These are phyloP conservation scores for Odontomyia ornata DNA, from an alignment of 2,888 invertebrate species.

Conservation along the genomic window DNA sequence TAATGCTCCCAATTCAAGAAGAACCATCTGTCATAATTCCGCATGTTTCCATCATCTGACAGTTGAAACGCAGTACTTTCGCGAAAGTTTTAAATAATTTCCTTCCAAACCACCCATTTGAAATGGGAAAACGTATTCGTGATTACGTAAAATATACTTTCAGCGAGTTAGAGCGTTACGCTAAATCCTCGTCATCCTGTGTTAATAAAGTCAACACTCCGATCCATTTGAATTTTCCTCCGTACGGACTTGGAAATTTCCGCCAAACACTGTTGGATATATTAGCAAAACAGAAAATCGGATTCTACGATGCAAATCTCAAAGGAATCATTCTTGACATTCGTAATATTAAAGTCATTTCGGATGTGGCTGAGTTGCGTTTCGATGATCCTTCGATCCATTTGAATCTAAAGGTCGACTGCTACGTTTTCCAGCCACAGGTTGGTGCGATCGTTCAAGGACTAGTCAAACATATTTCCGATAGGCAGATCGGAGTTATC, in stretches of 20 bases:
- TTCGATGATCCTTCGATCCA: conserved; percentile 69
- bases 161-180: conserved; percentile 65
- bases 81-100: too few species aligned
- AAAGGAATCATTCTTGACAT: conserved; percentile 71
- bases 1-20: not conserved
- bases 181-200: conserved; percentile 65
- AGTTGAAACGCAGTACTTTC: not conserved
- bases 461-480: conserved; percentile 67
- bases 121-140: conserved; percentile 59
- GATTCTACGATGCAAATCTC: conserved; percentile 66
- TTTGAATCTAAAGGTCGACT: conserved; percentile 70
- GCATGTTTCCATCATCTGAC: not conserved
- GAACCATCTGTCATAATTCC: not conserved
- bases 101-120: not conserved
- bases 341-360: conserved; percentile 68
- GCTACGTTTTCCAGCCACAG: conserved; percentile 71
- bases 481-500: conserved; percentile 70
- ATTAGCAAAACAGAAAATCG: conserved; percentile 63
- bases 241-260: conserved; percentile 66
- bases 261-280: conserved; percentile 65
- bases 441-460: conserved; percentile 68
- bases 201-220: conserved; percentile 64
- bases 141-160: conserved; percentile 62
- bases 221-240: conserved; percentile 67
- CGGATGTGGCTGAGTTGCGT: conserved; percentile 64